phyloP scores from a whole-genome alignment of 2,888 invertebrate species.

The Hirtodrosophila alboralis region DNA sequence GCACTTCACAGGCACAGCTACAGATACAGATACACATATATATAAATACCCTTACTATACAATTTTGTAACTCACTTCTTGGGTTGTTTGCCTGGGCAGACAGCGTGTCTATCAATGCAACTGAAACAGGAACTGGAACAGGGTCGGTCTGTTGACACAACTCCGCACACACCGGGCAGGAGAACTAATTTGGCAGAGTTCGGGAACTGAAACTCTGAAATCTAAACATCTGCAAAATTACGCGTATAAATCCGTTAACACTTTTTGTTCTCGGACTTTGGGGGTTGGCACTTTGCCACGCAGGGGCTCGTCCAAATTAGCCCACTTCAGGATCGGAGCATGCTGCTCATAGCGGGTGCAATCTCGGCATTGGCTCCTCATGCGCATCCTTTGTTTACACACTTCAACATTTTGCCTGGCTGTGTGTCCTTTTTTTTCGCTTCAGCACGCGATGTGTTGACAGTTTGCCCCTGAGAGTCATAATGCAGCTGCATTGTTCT shows the following conservation, averaged over 20 bases:
- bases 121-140: slow-evolving; percentile 29
- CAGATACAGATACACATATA: slow-evolving; percentile 7
- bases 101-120: slow-evolving; percentile 70
- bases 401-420: slow-evolving; percentile 33
- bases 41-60: slow-evolving; percentile 8
- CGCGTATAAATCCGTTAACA: slow-evolving; percentile 82
- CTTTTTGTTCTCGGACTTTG: slow-evolving; percentile 48
- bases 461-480: background rate
- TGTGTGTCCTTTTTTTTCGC: slow-evolving; percentile 36
- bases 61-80: slow-evolving; percentile 12
- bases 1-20: slow-evolving; percentile 50
- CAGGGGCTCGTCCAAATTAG: slow-evolving; percentile 80
- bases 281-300: slow-evolving; percentile 66
- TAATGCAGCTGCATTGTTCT: slow-evolving; percentile 37
- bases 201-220: slow-evolving; percentile 69
- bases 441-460: slow-evolving; percentile 15
- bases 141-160: slow-evolving; percentile 66
- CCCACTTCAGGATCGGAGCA: slow-evolving; percentile 75
- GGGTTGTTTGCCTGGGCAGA: slow-evolving; percentile 43
- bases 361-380: slow-evolving; percentile 26
- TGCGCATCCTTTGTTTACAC: slow-evolving; percentile 60
- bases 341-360: slow-evolving; percentile 72
- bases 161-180: slow-evolving; percentile 63
- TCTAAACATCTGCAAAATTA: slow-evolving; percentile 82
- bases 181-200: slow-evolving; percentile 59